These are phyloP conservation scores for Drosophila prostipennis DNA, from an alignment of 2,888 invertebrate species.

Conservation along the genomic window DNA sequence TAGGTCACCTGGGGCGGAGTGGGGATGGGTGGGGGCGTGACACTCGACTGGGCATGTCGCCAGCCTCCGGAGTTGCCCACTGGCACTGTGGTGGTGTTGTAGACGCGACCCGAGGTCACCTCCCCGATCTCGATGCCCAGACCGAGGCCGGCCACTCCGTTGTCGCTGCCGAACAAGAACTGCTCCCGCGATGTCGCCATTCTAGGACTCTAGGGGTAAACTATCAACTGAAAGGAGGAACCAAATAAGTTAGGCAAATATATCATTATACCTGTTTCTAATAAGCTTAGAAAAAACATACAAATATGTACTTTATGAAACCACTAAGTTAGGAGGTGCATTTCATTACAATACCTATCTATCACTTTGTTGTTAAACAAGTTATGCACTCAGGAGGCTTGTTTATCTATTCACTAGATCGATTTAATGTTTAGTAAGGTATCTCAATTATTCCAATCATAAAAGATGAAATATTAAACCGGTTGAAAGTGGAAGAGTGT, in stretches of 20 bases:
- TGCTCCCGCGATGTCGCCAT: constrained; percentile 79
- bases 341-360: too few species aligned
- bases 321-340: too few species aligned
- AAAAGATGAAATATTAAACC: neutral
- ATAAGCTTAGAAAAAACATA: too few species aligned
- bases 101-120: constrained; percentile 62
- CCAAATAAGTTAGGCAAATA: too few species aligned
- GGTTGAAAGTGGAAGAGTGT: neutral
- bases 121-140: constrained; percentile 74
- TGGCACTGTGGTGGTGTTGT: constrained; percentile 76
- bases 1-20: constrained; percentile 5
- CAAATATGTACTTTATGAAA: too few species aligned
- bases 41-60: constrained; percentile 50
- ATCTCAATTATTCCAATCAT: too few species aligned
- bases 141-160: constrained; percentile 62
- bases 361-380: too few species aligned
- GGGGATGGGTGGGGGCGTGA: constrained; percentile 14
- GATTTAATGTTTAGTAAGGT: too few species aligned
- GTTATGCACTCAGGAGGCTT: too few species aligned
- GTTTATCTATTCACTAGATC: too few species aligned
- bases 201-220: constrained; percentile 19
- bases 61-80: constrained; percentile 58
- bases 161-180: constrained; percentile 67
- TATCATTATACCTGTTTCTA: too few species aligned
- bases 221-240: constrained; percentile 20